phyloP scores from a whole-genome alignment of 30 jellyfish, hydroid and myxozoan genomes.

The Cassiopea andromeda region DNA sequence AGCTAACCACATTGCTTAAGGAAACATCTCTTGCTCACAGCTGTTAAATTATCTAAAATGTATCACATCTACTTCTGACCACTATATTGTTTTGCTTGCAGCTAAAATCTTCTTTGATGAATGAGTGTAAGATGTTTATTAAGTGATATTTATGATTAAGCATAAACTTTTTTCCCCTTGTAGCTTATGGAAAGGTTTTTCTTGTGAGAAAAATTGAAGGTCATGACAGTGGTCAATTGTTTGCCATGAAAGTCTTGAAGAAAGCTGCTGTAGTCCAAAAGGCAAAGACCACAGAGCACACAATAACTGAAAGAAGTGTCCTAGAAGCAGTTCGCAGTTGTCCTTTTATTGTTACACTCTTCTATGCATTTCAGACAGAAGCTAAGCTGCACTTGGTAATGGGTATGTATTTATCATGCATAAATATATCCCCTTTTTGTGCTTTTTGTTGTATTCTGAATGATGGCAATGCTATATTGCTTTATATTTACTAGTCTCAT shows the following conservation, averaged over 20 bases:
- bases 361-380: constrained; percentile 93
- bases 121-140: not conserved
- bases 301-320: constrained; percentile 91
- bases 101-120: not conserved
- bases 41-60: too few species aligned
- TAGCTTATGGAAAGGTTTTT: constrained; percentile 95
- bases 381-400: constrained; percentile 89
- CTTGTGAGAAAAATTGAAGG: constrained; percentile 81
- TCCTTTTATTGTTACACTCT: constrained; percentile 90
- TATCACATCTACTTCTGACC: not conserved
- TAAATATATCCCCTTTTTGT: too few species aligned
- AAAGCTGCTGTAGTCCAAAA: constrained; percentile 94
- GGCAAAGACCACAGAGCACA: constrained; percentile 95
- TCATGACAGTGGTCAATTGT: constrained; percentile 70
- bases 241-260: constrained; percentile 93
- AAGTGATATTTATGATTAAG: not conserved
- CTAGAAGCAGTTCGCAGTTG: constrained; percentile 93
- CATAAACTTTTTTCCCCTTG: not conserved
- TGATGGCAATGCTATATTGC: too few species aligned
- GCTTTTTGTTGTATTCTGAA: too few species aligned
- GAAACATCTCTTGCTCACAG: too few species aligned
- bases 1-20: too few species aligned
- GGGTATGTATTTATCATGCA: constrained; percentile 64
- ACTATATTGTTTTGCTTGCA: not conserved
- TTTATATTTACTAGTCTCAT: too few species aligned